These are phyloP conservation scores for Tigriopus californicus DNA, from an alignment of 2,888 invertebrate species.

Conservation along the genomic window DNA sequence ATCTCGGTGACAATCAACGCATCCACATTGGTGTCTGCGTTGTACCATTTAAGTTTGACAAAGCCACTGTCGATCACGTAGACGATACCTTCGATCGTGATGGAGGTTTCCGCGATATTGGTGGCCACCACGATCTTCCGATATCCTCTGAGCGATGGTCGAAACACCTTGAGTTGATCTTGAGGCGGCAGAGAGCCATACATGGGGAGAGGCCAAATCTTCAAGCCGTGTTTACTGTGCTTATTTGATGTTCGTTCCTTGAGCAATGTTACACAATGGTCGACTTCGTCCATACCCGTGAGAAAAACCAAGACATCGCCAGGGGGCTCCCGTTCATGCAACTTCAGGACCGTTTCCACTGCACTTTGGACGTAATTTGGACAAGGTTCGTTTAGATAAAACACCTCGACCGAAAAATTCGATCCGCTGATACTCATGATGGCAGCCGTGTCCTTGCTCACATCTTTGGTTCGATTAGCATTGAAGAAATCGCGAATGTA, in stretches of 20 bases:
- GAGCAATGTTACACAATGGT: conserved; percentile 46
- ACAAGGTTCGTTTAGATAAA: conserved; percentile 57
- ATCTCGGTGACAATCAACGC: conserved; percentile 45
- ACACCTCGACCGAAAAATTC: conserved; percentile 65
- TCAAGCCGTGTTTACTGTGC: not conserved
- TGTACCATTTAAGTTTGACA: conserved; percentile 79
- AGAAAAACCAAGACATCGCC: conserved; percentile 85
- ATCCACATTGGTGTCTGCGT: conserved; percentile 61
- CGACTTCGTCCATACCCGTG: conserved; percentile 85
- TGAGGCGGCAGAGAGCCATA: conserved; percentile 71
- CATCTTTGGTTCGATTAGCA: conserved; percentile 21
- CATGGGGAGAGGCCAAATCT: conserved; percentile 57
- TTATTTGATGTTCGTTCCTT: conserved; percentile 26
- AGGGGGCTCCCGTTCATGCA: conserved; percentile 46
- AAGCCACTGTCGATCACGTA: conserved; percentile 81
- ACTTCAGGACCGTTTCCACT: conserved; percentile 69
- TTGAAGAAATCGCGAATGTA: conserved; percentile 61
- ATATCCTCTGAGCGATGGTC: conserved; percentile 41
- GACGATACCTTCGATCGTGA: conserved; percentile 79
- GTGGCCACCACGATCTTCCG: conserved; percentile 83
- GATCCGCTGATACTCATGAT: conserved; percentile 75
- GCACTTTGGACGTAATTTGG: conserved; percentile 72
- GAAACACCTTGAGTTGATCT: conserved; percentile 70
- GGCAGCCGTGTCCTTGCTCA: conserved; percentile 34
- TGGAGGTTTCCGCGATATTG: conserved; percentile 89